Base-by-base conservation (phyloP, 2,113 vertebrate species). In the Gallinago media region DNA sequence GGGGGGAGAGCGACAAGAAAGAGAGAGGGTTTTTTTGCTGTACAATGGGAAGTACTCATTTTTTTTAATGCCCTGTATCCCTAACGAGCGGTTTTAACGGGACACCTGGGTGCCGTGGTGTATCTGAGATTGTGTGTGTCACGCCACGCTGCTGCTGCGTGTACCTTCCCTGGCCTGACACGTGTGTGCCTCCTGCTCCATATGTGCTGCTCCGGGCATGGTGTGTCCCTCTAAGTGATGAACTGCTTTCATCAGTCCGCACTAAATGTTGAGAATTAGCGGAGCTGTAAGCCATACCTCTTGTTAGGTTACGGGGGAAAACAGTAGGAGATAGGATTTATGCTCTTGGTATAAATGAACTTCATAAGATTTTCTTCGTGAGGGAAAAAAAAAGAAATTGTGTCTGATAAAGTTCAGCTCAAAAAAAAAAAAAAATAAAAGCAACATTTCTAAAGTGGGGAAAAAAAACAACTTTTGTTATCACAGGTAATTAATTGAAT, bases 181-280 rank as follows among this genome's bases (percentile, higher is more conserved):
- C 1, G 3, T 17, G 46, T 12, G 3, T 68, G 70, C 27, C 65
- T 74, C 55, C 81, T 61, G 25, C 34, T 72, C 65, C 8, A 1
- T 31, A 8, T 20, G n/a, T 75, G 76, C 55, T 77, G 34, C 38
- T 72, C 32, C 6, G 15, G 74, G 55, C 3, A 0, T 16, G 34
- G 27, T 50, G 38, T 44, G 36, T 67, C 38, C 26, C 56, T 77
- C 70, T 65, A 89, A 85, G 34, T 97, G 94, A 94, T 96, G 95
- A 91, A 95, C 74, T 96, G 14, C 71, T 97, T 85, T 92, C 90
- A 95, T 97, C 89, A 94, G 65, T 49, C 89, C 2, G 0, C 56
- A 91, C 49, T 96, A 97, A 97, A 85, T 94, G 85, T 12, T 91
- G 87, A 89, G 94, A 95, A 96, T 81, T 93, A 94, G 89, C 6